A percentile compares a stretch with the other conserved stretches of the same genome.
These are phyloP conservation scores for Smittia aterrima DNA, from an alignment of 2,888 invertebrate genomes.

Conservation along the genomic window DNA sequence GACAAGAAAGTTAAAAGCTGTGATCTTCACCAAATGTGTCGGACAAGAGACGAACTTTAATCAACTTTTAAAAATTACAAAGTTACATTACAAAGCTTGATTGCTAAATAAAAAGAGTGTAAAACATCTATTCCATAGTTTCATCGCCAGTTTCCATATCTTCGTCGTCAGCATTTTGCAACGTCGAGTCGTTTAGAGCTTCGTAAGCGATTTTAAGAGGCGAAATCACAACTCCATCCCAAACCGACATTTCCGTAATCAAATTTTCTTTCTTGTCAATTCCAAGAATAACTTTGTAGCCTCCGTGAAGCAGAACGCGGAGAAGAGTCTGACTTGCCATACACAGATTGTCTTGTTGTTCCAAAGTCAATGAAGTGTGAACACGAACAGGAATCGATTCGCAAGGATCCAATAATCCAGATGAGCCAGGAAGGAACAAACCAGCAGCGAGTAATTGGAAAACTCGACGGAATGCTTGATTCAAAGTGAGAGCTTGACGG, in stretches of 20 bases:
- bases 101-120: no score
- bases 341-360: constrained; percentile 91
- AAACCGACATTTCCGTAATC: constrained; percentile 85
- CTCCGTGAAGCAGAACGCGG: constrained; percentile 88
- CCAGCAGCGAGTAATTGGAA: constrained; percentile 91
- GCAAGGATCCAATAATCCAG: constrained; percentile 91
- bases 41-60: constrained; percentile 2
- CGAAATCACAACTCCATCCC: constrained; percentile 95
- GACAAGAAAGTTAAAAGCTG: background rate
- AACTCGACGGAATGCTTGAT: constrained; percentile 85
- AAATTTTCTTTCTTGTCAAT: constrained; percentile 58
- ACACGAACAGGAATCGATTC: constrained; percentile 81
- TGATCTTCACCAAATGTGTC: background rate
- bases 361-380: constrained; percentile 84
- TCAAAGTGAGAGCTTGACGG: constrained; percentile 86
- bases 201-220: constrained; percentile 94
- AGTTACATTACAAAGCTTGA: no score
- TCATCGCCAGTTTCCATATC: constrained; percentile 64
- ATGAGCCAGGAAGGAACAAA: constrained; percentile 82
- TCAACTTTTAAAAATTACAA: background rate
- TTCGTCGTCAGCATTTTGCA: constrained; percentile 66
- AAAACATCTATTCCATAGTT: constrained; percentile 48
- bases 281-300: constrained; percentile 86
- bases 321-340: constrained; percentile 92
- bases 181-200: constrained; percentile 70